These are phyloP conservation scores for Perccottus glenii DNA, from an alignment of 2,113 vertebrate genomes.

Conservation along the genomic window DNA sequence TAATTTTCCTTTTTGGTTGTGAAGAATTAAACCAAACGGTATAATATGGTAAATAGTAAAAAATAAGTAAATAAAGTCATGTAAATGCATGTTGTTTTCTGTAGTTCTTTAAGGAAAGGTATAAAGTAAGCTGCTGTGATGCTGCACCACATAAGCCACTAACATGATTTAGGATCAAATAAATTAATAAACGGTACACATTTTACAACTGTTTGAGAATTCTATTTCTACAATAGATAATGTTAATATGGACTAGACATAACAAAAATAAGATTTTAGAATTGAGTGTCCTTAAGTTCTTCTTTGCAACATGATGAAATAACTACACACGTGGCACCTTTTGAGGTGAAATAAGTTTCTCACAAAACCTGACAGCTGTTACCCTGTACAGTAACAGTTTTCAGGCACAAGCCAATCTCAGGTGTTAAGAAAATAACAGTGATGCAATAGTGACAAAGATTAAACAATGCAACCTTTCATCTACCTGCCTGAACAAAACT, in stretches of 20 bases:
- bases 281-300: too few relatives aligned
- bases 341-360: not conserved
- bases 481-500: too few relatives aligned
- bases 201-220: too few relatives aligned
- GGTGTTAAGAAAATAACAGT: conserved; percentile 30
- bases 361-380: not conserved
- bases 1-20: not conserved
- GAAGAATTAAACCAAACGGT: not conserved
- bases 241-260: too few relatives aligned
- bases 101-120: not conserved
- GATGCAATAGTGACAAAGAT: conserved; percentile 8
- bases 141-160: too few relatives aligned
- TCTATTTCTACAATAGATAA: too few relatives aligned
- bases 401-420: conserved; percentile 10
- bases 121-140: too few relatives aligned
- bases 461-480: conserved; percentile 19
- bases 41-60: not conserved
- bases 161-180: too few relatives aligned
- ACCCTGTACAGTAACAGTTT: not conserved
- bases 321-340: not conserved
- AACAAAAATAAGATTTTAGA: too few relatives aligned
- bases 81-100: not conserved
- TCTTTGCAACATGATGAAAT: too few relatives aligned
- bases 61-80: not conserved
- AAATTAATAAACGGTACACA: too few relatives aligned